Evolutionary conservation across 2,888 invertebrate species (phyloP).

Genomic region (Leuctra nigra): DNA sequence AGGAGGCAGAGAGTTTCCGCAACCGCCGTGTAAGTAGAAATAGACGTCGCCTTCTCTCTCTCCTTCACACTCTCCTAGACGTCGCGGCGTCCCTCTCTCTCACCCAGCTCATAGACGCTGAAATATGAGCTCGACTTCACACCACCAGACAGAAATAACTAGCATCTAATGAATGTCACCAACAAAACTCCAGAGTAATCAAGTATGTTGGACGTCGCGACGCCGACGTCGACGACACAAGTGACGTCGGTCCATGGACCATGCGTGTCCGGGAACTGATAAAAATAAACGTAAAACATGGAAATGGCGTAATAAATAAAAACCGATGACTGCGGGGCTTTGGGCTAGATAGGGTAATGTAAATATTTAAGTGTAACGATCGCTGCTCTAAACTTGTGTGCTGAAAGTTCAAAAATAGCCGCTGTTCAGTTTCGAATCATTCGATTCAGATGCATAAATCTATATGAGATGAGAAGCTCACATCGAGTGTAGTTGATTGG

Average conservation of each 20-base stretch:
- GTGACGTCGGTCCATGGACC: conserved; percentile 1
- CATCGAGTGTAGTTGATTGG: not conserved
- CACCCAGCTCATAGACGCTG: not conserved
- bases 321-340: not conserved
- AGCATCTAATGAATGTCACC: not conserved
- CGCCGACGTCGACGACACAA: not conserved
- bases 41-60: not conserved
- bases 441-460: not conserved
- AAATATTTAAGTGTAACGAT: conserved; percentile 4
- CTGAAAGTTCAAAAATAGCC: conserved; percentile 8
- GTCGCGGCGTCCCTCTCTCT: not conserved
- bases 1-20: conserved; percentile 8
- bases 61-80: too few relatives aligned
- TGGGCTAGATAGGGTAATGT: not conserved
- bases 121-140: conserved; percentile 2
- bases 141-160: conserved; percentile 13
- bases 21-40: conserved; percentile 19
- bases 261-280: conserved; percentile 1
- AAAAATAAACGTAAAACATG: conserved; percentile 12
- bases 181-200: conserved; percentile 5
- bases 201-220: not conserved
- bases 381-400: not conserved
- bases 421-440: not conserved
- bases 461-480: not conserved
- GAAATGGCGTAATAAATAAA: conserved; percentile 8